A percentile compares a stretch with the other conserved stretches of the same genome.
Evolutionary conservation across 2,113 vertebrate species (phyloP).

Genomic region (Mus pahari): DNA sequence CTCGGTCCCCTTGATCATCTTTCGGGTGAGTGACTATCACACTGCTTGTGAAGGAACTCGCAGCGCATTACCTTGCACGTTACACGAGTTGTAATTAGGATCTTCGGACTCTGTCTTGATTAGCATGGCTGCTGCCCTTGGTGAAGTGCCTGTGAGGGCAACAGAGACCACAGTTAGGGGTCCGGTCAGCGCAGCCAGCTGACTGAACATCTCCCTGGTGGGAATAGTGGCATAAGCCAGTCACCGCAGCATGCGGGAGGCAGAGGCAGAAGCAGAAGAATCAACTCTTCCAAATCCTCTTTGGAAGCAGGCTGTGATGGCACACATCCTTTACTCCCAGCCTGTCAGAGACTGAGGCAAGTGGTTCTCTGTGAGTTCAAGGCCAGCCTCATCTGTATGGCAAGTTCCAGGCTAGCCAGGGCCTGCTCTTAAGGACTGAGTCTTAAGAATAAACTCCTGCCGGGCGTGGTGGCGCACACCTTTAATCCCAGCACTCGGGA

Average conservation of each 20-base stretch:
- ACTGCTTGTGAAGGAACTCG: not conserved
- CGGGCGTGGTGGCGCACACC: no score
- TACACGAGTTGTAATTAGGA: constrained; percentile 80
- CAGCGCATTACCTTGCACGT: constrained; percentile 82
- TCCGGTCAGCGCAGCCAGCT: not conserved
- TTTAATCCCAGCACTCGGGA: no score
- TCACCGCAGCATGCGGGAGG: not conserved
- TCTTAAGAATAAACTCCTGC: not conserved
- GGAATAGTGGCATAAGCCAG: not conserved
- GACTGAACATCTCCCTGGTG: not conserved
- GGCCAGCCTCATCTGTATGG: not conserved
- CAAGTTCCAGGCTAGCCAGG: not conserved
- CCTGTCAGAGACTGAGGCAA: not conserved
- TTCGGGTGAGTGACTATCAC: not conserved
- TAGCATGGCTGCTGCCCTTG: constrained; percentile 68
- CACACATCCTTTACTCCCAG: not conserved
- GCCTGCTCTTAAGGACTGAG: not conserved
- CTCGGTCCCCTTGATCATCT: not conserved
- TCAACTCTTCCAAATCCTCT: not conserved
- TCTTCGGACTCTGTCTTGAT: constrained; percentile 88
- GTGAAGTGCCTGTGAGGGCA: constrained; percentile 76
- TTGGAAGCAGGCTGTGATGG: not conserved
- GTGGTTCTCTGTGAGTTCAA: not conserved
- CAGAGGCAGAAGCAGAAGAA: not conserved
- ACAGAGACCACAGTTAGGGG: not conserved